Base-by-base conservation (phyloP, 1,140 invertebrate species). In the Euura lappo region DNA sequence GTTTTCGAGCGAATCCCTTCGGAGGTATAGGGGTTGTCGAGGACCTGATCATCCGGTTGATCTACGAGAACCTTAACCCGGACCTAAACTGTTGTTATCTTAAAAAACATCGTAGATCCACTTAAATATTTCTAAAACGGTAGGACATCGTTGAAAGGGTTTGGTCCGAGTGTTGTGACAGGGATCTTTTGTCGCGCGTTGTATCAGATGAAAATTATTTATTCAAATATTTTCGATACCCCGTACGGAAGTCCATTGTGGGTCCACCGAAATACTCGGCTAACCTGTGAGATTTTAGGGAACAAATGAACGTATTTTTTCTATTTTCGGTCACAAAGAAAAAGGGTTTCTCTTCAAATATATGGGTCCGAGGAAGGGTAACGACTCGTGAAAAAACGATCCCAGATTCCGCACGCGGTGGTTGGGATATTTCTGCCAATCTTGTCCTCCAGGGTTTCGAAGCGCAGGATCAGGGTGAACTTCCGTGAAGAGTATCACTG, bases 81-180 rank as follows among this genome's bases (percentile, higher is more conserved):
- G 28, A 28, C 28, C 28, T 28, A 28, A 28, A 28, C 28, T 28
- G 28, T 28, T 28, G 28, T 74, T 86, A 85, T 85, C 84, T 83
- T 11, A 76, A 45, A 78, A 81, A 84, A 83, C 78, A 85, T 85
- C 81, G 68, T 13, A 79, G 77, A 80, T 82, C 81, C 79, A 83
- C 77, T 85, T 82, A 83, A 85, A 84, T 84, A 82, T 83, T 84
- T 84, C 76, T 65, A 81, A 83, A 84, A 81, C 79, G 78, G 71
- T 74, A 72, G 71, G 42, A 28, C 51, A 64, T 47, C 46, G 65
- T 72, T 80, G 74, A 74, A 76, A 73, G 65, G 75, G 72, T 73
- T 65, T 13, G 45, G 13, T 60, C 44, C 47, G 13, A 13, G 28
- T 28, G 75, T 84, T 83, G 78, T 85, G 81, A 85, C 83, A 83